Percentiles rank a stretch among this genome's conserved stretches.
Conservation (phyloP, 2,797 vertebrate genomes). For the Enoplosus armatus region DNA sequence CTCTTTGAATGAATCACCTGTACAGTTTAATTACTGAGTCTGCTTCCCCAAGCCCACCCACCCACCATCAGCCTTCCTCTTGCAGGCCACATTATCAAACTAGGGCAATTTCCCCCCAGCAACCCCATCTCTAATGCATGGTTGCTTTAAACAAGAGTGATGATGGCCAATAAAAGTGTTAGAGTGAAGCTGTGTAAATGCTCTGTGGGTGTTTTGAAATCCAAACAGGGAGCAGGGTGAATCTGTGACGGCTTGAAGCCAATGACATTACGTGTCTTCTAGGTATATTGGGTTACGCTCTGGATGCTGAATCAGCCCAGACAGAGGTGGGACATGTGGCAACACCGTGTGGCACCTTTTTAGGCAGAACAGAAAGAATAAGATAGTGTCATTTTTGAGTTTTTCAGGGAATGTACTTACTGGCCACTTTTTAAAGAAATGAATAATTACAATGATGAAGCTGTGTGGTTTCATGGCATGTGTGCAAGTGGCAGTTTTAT, state of each 20-base stretch:
- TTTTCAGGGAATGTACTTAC: no score
- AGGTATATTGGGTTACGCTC: constrained; percentile 40
- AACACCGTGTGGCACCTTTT: no score
- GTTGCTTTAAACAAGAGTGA: constrained; percentile 81
- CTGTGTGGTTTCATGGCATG: not conserved
- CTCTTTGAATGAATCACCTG: constrained; percentile 84
- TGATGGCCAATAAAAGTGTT: constrained; percentile 73
- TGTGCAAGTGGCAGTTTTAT: not conserved
- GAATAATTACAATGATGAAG: constrained; percentile 1
- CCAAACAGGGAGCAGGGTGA: constrained; percentile 64
- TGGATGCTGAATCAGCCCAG: constrained; percentile 63
- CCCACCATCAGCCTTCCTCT: constrained; percentile 71
- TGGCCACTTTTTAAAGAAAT: constrained; percentile 3
- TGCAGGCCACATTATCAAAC: constrained; percentile 78
- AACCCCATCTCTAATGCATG: constrained; percentile 71
- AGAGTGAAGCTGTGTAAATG: constrained; percentile 74
- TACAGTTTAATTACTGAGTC: constrained; percentile 84
- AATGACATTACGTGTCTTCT: constrained; percentile 54
- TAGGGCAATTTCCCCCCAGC: constrained; percentile 73
- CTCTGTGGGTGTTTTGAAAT: constrained; percentile 70
- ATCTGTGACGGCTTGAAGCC: constrained; percentile 43
- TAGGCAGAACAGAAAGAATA: no score
- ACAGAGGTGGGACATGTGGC: constrained; percentile 19
- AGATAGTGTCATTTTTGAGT: no score
- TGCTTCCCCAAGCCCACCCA: constrained; percentile 78